Conservation (phyloP, 1,140 invertebrate species). For the Neodiprion fabricii region DNA sequence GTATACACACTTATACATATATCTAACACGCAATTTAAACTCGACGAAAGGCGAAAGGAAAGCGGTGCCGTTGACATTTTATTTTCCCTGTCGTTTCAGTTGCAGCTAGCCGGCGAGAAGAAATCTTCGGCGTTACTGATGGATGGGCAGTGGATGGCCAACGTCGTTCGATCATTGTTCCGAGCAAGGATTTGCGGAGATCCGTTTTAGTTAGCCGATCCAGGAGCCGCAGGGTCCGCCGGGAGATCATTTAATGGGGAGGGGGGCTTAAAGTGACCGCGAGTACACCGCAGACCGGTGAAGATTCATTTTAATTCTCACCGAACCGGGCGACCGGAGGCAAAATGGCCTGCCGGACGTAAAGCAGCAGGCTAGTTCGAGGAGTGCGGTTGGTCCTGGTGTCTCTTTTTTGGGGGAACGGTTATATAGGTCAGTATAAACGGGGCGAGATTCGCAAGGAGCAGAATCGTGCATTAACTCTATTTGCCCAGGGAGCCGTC, state of each 20-base stretch:
- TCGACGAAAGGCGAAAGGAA: too few relatives aligned
- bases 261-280: not conserved
- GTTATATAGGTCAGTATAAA: not conserved
- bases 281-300: not conserved
- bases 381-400: not conserved
- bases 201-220: not conserved
- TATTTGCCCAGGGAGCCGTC: not conserved
- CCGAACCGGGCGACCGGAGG: not conserved
- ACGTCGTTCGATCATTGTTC: not conserved
- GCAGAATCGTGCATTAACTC: constrained; percentile 5
- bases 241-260: not conserved
- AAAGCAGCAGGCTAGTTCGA: not conserved
- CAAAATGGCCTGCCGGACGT: too few relatives aligned
- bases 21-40: too few relatives aligned
- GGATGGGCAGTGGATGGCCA: not conserved
- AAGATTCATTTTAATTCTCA: constrained; percentile 5
- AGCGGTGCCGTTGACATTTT: too few relatives aligned
- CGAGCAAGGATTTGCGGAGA: not conserved
- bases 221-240: not conserved
- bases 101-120: too few relatives aligned
- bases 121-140: too few relatives aligned
- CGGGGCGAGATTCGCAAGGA: not conserved
- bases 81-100: too few relatives aligned
- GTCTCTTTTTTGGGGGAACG: not conserved
- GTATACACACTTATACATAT: too few relatives aligned